A percentile compares a stretch with the other conserved stretches of the same genome.
These are phyloP conservation scores for Drosophila fungiperda DNA, from an alignment of 2,888 invertebrate species.

Conservation along the genomic window DNA sequence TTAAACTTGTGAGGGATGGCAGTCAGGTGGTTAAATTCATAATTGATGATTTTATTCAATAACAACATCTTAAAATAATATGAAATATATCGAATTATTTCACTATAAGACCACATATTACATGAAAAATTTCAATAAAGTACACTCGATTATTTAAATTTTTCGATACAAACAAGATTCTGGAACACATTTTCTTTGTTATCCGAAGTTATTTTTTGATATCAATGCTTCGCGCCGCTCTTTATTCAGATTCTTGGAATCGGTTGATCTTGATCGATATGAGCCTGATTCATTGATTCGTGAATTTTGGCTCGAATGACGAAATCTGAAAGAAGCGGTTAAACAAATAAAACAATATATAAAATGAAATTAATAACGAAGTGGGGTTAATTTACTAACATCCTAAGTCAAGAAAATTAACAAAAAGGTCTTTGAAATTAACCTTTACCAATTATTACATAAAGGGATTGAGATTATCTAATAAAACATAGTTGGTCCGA, in stretches of 20 bases:
- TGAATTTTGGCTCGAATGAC: background rate
- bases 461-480: conserved; percentile 43
- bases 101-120: background rate
- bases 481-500: conserved; percentile 35
- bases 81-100: background rate
- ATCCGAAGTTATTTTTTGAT: no score
- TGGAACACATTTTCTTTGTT: no score
- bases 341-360: background rate
- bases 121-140: background rate
- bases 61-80: conserved; percentile 3
- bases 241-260: background rate
- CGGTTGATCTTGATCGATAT: background rate
- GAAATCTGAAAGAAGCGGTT: background rate
- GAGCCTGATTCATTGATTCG: background rate
- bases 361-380: background rate
- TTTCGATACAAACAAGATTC: no score
- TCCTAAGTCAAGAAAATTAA: background rate
- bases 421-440: background rate
- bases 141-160: background rate
- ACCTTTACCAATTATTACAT: background rate
- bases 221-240: no score
- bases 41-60: conserved; percentile 35
- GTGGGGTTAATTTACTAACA: background rate
- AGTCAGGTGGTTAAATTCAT: conserved; percentile 13
- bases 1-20: background rate